phyloP scores from a whole-genome alignment of 2,888 invertebrate species.

The Harmothoe impar region DNA sequence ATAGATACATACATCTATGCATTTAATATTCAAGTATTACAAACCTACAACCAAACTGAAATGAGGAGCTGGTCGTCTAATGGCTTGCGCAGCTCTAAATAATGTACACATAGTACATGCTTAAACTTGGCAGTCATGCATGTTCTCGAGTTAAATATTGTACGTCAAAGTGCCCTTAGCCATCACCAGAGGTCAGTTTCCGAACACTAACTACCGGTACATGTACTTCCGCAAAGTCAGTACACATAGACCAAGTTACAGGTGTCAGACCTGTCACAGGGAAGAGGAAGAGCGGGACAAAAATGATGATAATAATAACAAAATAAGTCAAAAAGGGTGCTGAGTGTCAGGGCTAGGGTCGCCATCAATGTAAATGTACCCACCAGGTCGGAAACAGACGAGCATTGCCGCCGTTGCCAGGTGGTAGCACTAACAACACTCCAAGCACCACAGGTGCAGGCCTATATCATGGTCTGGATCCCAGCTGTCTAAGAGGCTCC shows the following conservation, averaged over 20 bases:
- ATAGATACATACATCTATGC: too few relatives aligned
- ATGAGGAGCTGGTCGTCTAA: too few relatives aligned
- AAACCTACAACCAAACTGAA: too few relatives aligned
- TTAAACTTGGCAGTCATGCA: too few relatives aligned
- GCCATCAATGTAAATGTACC: slow-evolving; percentile 7
- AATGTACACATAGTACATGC: too few relatives aligned
- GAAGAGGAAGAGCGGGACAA: not conserved
- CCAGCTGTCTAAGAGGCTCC: too few relatives aligned
- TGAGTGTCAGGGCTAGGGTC: not conserved
- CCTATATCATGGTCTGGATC: too few relatives aligned
- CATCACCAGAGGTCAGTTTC: not conserved
- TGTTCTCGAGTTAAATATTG: too few relatives aligned
- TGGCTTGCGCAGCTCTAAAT: too few relatives aligned
- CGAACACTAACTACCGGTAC: not conserved
- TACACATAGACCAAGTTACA: not conserved
- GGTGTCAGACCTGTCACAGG: not conserved
- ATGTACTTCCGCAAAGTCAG: too few relatives aligned
- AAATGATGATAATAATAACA: slow-evolving; percentile 19
- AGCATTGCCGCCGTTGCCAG: not conserved
- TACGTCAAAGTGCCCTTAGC: too few relatives aligned
- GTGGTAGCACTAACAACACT: not conserved
- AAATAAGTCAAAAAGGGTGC: slow-evolving; percentile 29
- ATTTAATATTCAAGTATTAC: too few relatives aligned
- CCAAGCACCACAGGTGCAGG: not conserved
- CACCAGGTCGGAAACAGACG: not conserved